Conservation (phyloP, 1,140 invertebrate species). For the Temnothorax nylanderi region DNA sequence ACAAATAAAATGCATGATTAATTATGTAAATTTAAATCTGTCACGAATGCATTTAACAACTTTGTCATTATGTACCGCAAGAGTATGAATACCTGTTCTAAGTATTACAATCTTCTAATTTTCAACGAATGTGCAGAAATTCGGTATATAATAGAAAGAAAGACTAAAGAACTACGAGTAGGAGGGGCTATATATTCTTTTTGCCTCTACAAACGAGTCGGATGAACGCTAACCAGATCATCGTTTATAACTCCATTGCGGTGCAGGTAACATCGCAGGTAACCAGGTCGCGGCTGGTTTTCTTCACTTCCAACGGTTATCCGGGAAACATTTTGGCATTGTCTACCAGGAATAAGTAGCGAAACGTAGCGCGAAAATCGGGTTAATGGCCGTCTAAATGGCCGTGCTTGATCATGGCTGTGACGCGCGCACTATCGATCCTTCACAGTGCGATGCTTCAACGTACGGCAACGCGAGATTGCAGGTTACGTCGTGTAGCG, state of each 20-base stretch:
- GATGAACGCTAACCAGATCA: conserved; percentile 47
- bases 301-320: conserved; percentile 40
- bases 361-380: conserved; percentile 66
- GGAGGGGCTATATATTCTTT: not conserved
- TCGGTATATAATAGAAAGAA: not conserved
- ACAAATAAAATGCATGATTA: not conserved
- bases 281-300: conserved; percentile 36
- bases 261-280: conserved; percentile 26
- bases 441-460: conserved; percentile 38
- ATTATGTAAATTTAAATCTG: not conserved
- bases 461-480: conserved; percentile 35
- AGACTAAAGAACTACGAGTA: not conserved
- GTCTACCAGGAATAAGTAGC: conserved; percentile 55
- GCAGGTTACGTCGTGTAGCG: conserved; percentile 19
- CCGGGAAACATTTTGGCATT: conserved; percentile 29
- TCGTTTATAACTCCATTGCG: conserved; percentile 27
- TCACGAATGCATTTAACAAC: not conserved
- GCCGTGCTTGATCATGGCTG: conserved; percentile 59
- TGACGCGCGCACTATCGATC: conserved; percentile 48
- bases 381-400: conserved; percentile 69
- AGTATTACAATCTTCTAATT: conserved; percentile 4
- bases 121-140: not conserved
- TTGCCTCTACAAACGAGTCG: conserved; percentile 11
- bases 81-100: not conserved
- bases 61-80: not conserved